Evolutionary conservation across 2,797 vertebrate genomes (phyloP), one percentile per base, ranked within the genome.

Genomic region (Rhabdophis nuchalis): DNA sequence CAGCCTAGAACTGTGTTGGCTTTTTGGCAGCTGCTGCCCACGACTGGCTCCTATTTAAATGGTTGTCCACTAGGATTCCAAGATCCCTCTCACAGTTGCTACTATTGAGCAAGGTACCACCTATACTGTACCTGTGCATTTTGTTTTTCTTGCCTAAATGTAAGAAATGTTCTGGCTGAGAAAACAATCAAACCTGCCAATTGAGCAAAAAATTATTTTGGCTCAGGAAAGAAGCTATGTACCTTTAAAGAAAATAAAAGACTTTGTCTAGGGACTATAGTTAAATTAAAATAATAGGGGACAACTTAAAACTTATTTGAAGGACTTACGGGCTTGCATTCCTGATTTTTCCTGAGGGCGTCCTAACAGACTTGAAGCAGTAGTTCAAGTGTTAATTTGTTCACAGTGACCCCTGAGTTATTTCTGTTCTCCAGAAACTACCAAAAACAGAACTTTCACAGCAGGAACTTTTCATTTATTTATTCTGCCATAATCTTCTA

Each of bases 111-210:
- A n/a, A n/a, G n/a, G n/a, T n/a, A n/a, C n/a, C n/a, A n/a, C n/a
- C n/a, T n/a, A n/a, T n/a, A n/a, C n/a, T n/a, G n/a, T n/a, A n/a
- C n/a, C n/a, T n/a, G n/a, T n/a, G n/a, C n/a, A n/a, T n/a, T n/a
- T n/a, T n/a, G n/a, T n/a, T n/a, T n/a, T n/a, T n/a, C n/a, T n/a
- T n/a, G n/a, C n/a, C n/a, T n/a, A n/a, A n/a, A n/a, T n/a, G n/a
- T n/a, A n/a, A 95, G 92, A 88, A 93, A 88, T 13, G 29, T 82
- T 94, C 95, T 94, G 0, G 3, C 94, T 95, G 95, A 93, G 95
- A 95, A 72, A 90, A 93, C 96, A 96, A 96, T 96, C 93, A 96
- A 95, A 92, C 92, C 92, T 94, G 95, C 96, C 95, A 96, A 96
- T 90, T 95, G 96, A 89, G 94, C 95, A 95, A 94, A 95, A 94